Evolutionary conservation across 2,113 vertebrate species (phyloP).

Genomic region (Laticauda colubrina): DNA sequence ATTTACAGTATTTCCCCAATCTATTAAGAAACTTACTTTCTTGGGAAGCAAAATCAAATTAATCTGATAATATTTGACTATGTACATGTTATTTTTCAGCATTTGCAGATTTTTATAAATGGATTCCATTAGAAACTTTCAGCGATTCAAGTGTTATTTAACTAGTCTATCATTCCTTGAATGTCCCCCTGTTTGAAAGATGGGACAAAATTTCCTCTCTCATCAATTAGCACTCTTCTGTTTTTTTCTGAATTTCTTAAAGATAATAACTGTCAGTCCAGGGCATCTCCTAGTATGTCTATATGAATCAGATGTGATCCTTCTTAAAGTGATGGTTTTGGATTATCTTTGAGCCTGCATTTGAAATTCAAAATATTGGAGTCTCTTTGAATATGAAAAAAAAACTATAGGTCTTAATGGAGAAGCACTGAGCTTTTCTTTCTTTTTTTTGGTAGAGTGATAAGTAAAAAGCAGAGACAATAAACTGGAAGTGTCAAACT

Average conservation of each 20-base stretch:
- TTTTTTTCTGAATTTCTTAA: not conserved
- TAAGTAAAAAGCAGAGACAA: not conserved
- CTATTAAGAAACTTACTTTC: not conserved
- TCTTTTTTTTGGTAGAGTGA: not conserved
- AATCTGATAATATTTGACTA: not conserved
- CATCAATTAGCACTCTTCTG: not conserved
- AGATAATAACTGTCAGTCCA: not conserved
- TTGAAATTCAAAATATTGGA: not conserved
- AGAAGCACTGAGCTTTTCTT: not conserved
- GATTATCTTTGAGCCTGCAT: not conserved
- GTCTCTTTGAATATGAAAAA: not conserved
- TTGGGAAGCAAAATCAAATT: not conserved
- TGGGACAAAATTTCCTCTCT: not conserved
- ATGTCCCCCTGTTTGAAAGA: not conserved
- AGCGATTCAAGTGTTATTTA: not conserved
- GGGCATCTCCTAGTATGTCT: not conserved
- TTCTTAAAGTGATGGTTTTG: not conserved
- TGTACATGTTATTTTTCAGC: not conserved
- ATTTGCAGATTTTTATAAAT: not conserved
- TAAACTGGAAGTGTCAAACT: not conserved
- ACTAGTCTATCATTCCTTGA: not conserved
- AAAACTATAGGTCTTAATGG: not conserved
- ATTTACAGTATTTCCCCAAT: not conserved
- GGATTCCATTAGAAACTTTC: not conserved
- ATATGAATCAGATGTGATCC: not conserved